Base-by-base conservation (phyloP, 2,113 vertebrate genomes). In the Laticauda colubrina region DNA sequence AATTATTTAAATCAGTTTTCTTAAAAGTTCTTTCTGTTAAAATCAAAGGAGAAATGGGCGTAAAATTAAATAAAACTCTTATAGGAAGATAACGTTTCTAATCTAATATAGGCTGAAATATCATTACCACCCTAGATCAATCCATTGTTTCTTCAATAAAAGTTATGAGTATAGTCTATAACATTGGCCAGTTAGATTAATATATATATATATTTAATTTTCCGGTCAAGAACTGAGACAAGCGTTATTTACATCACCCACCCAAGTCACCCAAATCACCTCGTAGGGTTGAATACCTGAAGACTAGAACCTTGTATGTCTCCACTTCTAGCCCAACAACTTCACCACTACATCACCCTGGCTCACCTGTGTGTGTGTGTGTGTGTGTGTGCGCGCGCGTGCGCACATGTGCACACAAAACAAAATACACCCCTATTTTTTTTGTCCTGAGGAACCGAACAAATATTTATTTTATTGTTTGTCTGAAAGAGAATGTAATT, bases 401-500 rank as follows among this genome's bases (percentile, higher is more conserved):
- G 5, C 6, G 14, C n/a, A 18, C 69, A 75, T 8, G n/a, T 34
- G 20, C n/a, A 39, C 15, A 34, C n/a, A 75, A 39, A 75, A 39
- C 15, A 75, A 75, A 75, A 39, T 75, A 39, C 15, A 34, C 20
- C 39, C 75, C 34, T 39, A 81, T 20, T 81, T 81, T 81, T 18
- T 81, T 39, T 81, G 34, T 81, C 34, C 75, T 81, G 56, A 56
- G 4, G 54, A 93, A 94, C 59, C 75, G 96, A 95, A 96, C 93
- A 94, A 97, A 96, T 95, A 94, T 92, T 95, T 95, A 94, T 81
- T 45, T 85, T 93, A 51, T 91, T 87, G 51, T 91, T 95, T 93
- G 91, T 94, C n/a, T 90, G 94, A 88, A 96, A 96, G 94, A 94
- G 92, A 91, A 94, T 93, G 14, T 2, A 96, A 96, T 95, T 95